Base-by-base conservation (phyloP, 2,888 invertebrate genomes). In the Chorisops tibialis region DNA sequence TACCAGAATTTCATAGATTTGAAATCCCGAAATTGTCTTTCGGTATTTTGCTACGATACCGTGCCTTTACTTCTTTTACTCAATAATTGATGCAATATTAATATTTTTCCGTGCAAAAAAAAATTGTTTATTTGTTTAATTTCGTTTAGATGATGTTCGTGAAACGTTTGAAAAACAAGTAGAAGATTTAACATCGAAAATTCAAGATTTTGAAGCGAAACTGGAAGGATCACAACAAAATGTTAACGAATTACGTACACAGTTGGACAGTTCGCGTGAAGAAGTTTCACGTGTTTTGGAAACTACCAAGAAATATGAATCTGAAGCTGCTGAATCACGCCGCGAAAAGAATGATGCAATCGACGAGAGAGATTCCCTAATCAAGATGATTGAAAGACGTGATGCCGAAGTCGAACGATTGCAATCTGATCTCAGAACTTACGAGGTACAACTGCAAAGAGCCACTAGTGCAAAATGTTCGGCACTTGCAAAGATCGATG, bases 381-480 rank as follows among this genome's bases (percentile, higher is more conserved):
- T 86, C 16, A 83, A 85, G 68, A 86, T 88, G 73, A 78, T 90
- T 19, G 86, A 90, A 72, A 81, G 90, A 21, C 82, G 89, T 58
- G 85, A 87, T 73, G 79, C 82, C 1, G 91, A 93, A 80, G 76
- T 91, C 41, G 88, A 90, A 72, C 82, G 88, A 56, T 75, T 91
- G 63, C 86, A 85, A 69, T 80, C 84, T 3, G 92, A 89, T 74
- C 78, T 91, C 65, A 80, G 81, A 48, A 79, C 84, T 2, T 78
- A 92, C 58, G 85, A 87, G n/a, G 83, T 85, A 68, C 91, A 93
- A 76, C 75, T 95, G 37, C 85, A 87, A 68, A 75, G 82, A 52
- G 88, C 93, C 19, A 87, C 91, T 65, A 84, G 86, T 69, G 84
- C 89, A 2, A 94, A 93, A 80, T 92, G 91, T 79, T 90, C 93